A percentile compares a stretch with the other conserved stretches of the same genome.
Evolutionary conservation across 2,113 vertebrate genomes (phyloP).

Genomic region (Eudorcas thomsonii): DNA sequence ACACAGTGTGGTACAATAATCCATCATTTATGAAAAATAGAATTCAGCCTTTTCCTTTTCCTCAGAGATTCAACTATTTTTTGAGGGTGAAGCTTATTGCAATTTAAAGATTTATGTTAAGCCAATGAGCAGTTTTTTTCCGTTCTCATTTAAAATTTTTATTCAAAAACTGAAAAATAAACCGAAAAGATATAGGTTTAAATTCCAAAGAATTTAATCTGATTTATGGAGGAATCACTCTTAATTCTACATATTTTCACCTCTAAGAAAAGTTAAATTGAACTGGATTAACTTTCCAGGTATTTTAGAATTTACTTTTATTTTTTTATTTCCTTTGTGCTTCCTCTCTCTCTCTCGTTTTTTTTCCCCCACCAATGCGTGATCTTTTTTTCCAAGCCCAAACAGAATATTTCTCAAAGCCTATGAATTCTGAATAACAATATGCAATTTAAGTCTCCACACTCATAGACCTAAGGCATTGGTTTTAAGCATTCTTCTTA

Average conservation of each 20-base stretch:
- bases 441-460: constrained; percentile 56
- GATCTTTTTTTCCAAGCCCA: not conserved
- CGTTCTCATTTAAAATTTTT: constrained; percentile 76
- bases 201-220: constrained; percentile 80
- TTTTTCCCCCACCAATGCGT: not conserved
- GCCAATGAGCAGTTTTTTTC: constrained; percentile 74
- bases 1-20: constrained; percentile 84
- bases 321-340: not conserved
- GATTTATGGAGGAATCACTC: constrained; percentile 56
- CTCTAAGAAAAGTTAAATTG: not conserved
- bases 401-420: constrained; percentile 33
- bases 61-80: constrained; percentile 80
- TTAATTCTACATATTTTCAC: constrained; percentile 42
- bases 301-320: not conserved
- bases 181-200: constrained; percentile 74
- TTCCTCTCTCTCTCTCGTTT: not conserved
- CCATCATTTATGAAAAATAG: constrained; percentile 86
- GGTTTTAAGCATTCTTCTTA: not conserved
- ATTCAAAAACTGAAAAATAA: constrained; percentile 77
- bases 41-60: constrained; percentile 81
- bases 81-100: constrained; percentile 80
- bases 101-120: constrained; percentile 83
- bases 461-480: not conserved
- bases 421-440: not conserved
- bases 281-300: not conserved